Evolutionary conservation across 2,888 invertebrate species (phyloP), one percentile per base, ranked within the genome.

Genomic region (Drosophila ezoana): DNA sequence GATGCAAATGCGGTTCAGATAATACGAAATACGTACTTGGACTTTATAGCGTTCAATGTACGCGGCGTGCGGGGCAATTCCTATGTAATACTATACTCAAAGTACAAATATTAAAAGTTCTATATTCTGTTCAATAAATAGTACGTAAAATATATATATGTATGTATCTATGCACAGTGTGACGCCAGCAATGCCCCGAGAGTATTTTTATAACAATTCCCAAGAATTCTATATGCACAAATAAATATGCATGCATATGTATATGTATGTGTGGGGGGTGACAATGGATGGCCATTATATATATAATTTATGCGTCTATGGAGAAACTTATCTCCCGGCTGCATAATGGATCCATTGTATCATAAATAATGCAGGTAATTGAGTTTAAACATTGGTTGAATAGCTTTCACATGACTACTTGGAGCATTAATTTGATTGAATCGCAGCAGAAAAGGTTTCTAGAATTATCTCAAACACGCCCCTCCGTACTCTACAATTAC

Each of bases 1-100:
- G 53, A 67, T 74, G 71, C 66, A 75, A 75, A 71, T 75, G 14
- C 14, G 66, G 35, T 49, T 63, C 51, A 43, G 62, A 59, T 72
- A 70, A 52, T 60, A 40, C 37, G 38, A 32, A 64, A 48, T 66
- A 61, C 40, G 38, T 65, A 52, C n/a, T n/a, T 51, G 76, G 62
- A 72, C 72, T 72, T 75, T 75, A 66, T 13, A 58, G 40, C 41
- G 66, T 62, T 70, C 60, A 60, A 44, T 75, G 58, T 53, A 23
- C 41, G 23, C 23, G 23, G 8, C 37, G 11, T 48, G 37, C 44
- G 47, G 48, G 58, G 71, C 72, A 71, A 57, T 70, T 71, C 60
- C 67, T 59, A 23, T 59, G 53, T 53, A 62, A 66, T 53, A 38
- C 38, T 54, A 62, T 65, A 65, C 48, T 52, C 58, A 49, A 75